Percentiles rank a stretch among this genome's conserved stretches.
Evolutionary conservation across 2,888 invertebrate species (phyloP).

Genomic region (Drosophila meridiana): DNA sequence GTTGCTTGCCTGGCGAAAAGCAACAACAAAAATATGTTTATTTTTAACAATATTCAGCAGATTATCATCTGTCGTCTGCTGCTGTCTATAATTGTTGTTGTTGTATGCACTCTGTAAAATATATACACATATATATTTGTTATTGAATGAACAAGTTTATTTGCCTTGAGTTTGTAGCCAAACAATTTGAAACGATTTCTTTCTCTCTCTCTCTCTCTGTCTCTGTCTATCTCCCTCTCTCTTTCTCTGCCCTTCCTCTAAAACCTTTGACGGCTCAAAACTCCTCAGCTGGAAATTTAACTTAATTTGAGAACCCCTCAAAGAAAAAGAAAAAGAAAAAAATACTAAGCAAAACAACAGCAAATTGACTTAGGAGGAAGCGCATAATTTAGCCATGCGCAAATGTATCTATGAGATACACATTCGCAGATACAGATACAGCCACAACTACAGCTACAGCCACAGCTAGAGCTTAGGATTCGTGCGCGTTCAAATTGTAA

Average conservation of each 20-base stretch:
- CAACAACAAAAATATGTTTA: slow-evolving; percentile 56
- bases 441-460: not conserved
- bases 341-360: slow-evolving; percentile 9
- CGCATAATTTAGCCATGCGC: slow-evolving; percentile 55
- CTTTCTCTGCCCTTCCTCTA: not conserved
- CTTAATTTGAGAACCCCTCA: slow-evolving; percentile 17
- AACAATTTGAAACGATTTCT: slow-evolving; percentile 2
- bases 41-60: slow-evolving; percentile 70
- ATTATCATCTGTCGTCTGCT: slow-evolving; percentile 73
- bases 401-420: slow-evolving; percentile 56
- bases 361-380: slow-evolving; percentile 49
- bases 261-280: slow-evolving; percentile 19
- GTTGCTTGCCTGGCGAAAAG: slow-evolving; percentile 26
- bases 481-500: slow-evolving; percentile 50
- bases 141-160: slow-evolving; percentile 61
- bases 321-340: slow-evolving; percentile 6
- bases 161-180: slow-evolving; percentile 57
- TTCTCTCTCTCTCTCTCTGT: not conserved
- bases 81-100: slow-evolving; percentile 23
- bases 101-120: slow-evolving; percentile 40
- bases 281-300: slow-evolving; percentile 33
- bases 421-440: slow-evolving; percentile 5
- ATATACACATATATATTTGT: slow-evolving; percentile 36
- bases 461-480: not conserved
- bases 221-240: not conserved